A percentile compares a stretch with the other conserved stretches of the same genome.
phyloP scores from a whole-genome alignment of 2,888 invertebrate genomes.

The Itoplectis maculator region DNA sequence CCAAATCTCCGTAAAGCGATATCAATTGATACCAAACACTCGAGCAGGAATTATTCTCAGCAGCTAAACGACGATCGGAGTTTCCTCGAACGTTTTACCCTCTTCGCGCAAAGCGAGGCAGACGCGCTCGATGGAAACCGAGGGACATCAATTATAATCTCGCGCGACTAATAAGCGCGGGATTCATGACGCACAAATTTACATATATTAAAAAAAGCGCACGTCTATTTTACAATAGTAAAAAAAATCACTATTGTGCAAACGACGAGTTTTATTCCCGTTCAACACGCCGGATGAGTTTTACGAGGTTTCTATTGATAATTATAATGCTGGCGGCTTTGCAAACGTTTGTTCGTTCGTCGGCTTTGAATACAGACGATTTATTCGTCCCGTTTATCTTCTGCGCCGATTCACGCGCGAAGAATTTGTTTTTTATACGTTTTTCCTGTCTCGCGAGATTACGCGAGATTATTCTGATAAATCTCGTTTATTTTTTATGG shows the following conservation, averaged over 20 bases:
- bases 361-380: too few species aligned
- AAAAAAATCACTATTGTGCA: not conserved
- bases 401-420: not conserved
- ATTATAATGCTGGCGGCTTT: not conserved
- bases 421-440: not conserved
- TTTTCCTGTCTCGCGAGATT: too few species aligned
- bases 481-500: not conserved
- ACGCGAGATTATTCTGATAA: too few species aligned
- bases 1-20: too few species aligned
- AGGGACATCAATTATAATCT: conserved; percentile 1
- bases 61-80: not conserved
- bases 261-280: not conserved
- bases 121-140: not conserved
- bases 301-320: not conserved
- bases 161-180: not conserved
- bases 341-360: too few species aligned
- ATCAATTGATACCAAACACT: too few species aligned
- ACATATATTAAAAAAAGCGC: not conserved
- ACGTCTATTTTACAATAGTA: not conserved
- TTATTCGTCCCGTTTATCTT: too few species aligned
- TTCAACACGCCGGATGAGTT: not conserved
- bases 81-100: not conserved
- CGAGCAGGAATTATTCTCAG: too few species aligned
- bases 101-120: not conserved
- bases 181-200: conserved; percentile 13